These are phyloP conservation scores for Meghimatium bilineatum DNA, from an alignment of 2,888 invertebrate genomes.

Conservation along the genomic window DNA sequence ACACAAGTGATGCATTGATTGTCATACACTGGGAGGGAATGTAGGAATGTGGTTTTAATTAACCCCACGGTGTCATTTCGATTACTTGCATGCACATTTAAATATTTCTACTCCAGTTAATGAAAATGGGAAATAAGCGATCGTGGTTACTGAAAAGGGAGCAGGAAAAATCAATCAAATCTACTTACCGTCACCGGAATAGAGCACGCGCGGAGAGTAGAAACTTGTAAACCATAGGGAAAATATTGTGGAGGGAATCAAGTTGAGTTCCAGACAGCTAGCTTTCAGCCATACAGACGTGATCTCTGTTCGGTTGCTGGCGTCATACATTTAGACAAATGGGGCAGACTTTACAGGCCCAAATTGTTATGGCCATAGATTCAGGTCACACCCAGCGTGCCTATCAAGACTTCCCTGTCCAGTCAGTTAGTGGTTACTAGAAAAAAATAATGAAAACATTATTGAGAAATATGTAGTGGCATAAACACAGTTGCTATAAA, in stretches of 20 bases:
- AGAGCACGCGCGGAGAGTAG: not conserved
- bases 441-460: not conserved
- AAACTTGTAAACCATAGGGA: not conserved
- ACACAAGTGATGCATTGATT: too few relatives aligned
- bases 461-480: not conserved
- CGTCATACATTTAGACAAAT: not conserved
- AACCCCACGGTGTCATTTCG: not conserved
- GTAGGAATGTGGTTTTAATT: not conserved
- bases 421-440: not conserved
- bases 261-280: not conserved
- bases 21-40: too few relatives aligned
- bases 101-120: not conserved
- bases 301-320: not conserved
- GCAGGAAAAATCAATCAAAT: constrained; percentile 4
- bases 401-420: not conserved
- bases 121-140: constrained; percentile 1
- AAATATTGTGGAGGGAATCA: not conserved
- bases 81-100: not conserved
- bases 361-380: not conserved
- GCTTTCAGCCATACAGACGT: not conserved
- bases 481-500: not conserved
- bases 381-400: not conserved
- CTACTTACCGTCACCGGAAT: not conserved
- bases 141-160: not conserved
- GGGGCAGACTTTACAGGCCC: not conserved